Conservation (phyloP, 2,888 invertebrate genomes). For the Hyalella azteca region DNA sequence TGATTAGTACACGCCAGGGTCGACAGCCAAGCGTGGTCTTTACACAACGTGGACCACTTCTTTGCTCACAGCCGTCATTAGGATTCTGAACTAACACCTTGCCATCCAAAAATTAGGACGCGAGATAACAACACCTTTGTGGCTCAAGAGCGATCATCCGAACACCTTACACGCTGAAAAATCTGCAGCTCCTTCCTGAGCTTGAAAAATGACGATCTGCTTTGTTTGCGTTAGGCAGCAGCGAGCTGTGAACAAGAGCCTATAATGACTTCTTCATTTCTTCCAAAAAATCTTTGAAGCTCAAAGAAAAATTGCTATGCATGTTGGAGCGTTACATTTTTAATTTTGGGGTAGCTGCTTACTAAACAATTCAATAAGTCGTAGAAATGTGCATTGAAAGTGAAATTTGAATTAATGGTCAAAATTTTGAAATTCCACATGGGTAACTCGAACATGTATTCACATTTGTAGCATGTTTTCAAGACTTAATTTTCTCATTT, state of each 20-base stretch:
- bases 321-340: too few relatives aligned
- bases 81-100: slow-evolving; percentile 7
- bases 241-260: background rate
- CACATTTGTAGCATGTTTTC: too few relatives aligned
- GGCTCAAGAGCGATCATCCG: slow-evolving; percentile 12
- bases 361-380: too few relatives aligned
- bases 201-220: background rate
- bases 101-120: background rate
- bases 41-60: background rate
- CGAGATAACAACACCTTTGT: slow-evolving; percentile 9
- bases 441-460: too few relatives aligned
- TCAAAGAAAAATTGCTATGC: too few relatives aligned
- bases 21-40: background rate
- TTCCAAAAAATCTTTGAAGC: too few relatives aligned
- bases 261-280: too few relatives aligned
- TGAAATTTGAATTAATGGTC: too few relatives aligned
- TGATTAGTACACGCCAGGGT: background rate
- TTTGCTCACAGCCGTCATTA: slow-evolving; percentile 11
- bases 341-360: too few relatives aligned
- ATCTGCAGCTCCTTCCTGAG: background rate
- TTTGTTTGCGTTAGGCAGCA: background rate
- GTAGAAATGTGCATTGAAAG: too few relatives aligned
- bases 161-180: background rate
- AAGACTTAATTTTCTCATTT: too few relatives aligned
- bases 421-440: too few relatives aligned